Evolutionary conservation across 2,888 invertebrate species (phyloP).

Genomic region (Drosophila niveifrons): DNA sequence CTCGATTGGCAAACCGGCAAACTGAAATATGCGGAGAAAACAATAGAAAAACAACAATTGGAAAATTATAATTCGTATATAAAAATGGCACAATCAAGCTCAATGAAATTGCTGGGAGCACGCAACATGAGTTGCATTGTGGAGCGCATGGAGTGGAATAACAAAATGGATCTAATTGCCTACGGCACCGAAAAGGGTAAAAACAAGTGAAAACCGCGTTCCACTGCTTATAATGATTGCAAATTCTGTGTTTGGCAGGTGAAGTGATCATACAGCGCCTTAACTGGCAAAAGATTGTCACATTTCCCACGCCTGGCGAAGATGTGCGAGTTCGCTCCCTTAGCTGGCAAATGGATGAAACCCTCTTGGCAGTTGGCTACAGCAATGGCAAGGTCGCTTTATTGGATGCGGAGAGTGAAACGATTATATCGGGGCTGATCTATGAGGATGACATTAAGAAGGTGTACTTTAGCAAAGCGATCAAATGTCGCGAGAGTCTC

Average conservation of each 20-base stretch:
- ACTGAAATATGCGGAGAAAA: constrained; percentile 13
- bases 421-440: constrained; percentile 89
- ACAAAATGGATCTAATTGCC: constrained; percentile 96
- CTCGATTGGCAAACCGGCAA: constrained; percentile 54
- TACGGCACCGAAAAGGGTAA: constrained; percentile 93
- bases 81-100: constrained; percentile 82
- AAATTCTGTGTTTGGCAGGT: constrained; percentile 86
- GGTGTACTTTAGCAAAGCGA: constrained; percentile 89
- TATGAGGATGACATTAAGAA: constrained; percentile 89
- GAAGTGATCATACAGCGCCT: constrained; percentile 95
- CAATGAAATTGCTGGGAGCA: constrained; percentile 84
- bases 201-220: constrained; percentile 2
- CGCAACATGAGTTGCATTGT: constrained; percentile 86
- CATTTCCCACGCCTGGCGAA: constrained; percentile 91
- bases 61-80: background rate
- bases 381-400: constrained; percentile 90
- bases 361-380: constrained; percentile 90
- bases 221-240: background rate
- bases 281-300: constrained; percentile 97
- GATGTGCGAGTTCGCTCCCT: constrained; percentile 91
- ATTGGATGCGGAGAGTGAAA: constrained; percentile 94
- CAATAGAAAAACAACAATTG: background rate
- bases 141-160: constrained; percentile 96
- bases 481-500: constrained; percentile 70
- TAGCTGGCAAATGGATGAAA: constrained; percentile 98